Percentiles rank a stretch among this genome's conserved stretches.
phyloP scores from a whole-genome alignment of 1,140 invertebrate genomes.

The Drusus annulatus region DNA sequence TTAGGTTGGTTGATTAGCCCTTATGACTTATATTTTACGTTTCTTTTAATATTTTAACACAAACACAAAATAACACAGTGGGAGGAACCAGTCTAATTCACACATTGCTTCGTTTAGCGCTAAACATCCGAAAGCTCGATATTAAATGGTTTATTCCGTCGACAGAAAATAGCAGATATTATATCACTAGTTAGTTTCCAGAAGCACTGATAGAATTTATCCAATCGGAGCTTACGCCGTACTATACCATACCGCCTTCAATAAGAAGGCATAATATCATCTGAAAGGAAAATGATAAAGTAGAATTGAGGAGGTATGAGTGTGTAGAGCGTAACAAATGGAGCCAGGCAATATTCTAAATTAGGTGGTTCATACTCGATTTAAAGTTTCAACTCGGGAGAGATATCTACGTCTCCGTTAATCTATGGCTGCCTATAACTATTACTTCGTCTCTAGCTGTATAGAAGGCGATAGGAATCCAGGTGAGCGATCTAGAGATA shows the following conservation, averaged over 20 bases:
- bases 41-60: too few species aligned
- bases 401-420: constrained; percentile 11
- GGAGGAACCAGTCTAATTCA: too few species aligned
- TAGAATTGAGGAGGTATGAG: background rate
- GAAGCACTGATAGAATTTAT: background rate
- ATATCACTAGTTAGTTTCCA: too few species aligned
- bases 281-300: background rate
- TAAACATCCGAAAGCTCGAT: too few species aligned
- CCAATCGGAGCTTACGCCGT: background rate
- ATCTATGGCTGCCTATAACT: constrained; percentile 6
- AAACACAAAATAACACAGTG: too few species aligned
- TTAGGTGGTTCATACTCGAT: constrained; percentile 39
- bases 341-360: constrained; percentile 34
- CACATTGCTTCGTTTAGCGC: too few species aligned
- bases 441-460: too few species aligned
- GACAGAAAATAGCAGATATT: too few species aligned
- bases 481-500: constrained; percentile 33
- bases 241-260: background rate
- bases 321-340: constrained; percentile 23
- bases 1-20: too few species aligned
- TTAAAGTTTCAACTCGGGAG: constrained; percentile 35
- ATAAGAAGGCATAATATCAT: background rate
- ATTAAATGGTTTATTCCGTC: too few species aligned
- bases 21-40: too few species aligned
- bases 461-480: constrained; percentile 18